phyloP scores from a whole-genome alignment of 2,888 invertebrate species.

The Luffia ferchaultella region DNA sequence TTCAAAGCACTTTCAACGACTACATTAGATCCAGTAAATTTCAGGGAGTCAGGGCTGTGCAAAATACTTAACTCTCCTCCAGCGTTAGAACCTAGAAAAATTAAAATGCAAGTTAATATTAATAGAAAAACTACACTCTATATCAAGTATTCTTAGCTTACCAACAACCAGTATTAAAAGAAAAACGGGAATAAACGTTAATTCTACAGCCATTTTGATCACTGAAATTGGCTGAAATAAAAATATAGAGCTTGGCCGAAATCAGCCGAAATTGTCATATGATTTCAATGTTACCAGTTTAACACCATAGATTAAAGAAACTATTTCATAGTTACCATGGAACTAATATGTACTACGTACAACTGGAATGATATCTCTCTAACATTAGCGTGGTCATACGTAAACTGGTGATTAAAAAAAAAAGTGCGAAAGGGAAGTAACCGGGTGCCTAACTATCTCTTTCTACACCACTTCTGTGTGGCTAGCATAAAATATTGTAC shows the following conservation, averaged over 20 bases:
- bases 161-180: slow-evolving; percentile 42
- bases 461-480: no score
- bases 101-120: background rate
- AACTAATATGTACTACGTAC: no score
- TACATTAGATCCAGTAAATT: slow-evolving; percentile 71
- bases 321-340: no score
- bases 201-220: slow-evolving; percentile 47
- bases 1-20: slow-evolving; percentile 70
- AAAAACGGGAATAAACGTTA: slow-evolving; percentile 43
- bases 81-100: slow-evolving; percentile 53
- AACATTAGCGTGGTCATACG: no score
- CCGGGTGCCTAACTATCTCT: no score
- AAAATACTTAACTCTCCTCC: slow-evolving; percentile 74
- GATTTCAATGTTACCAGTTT: slow-evolving; percentile 45
- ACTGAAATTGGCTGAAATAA: slow-evolving; percentile 20
- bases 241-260: background rate
- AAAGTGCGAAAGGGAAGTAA: no score
- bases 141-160: slow-evolving; percentile 23
- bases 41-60: slow-evolving; percentile 72
- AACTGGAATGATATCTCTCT: no score
- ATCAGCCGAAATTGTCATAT: slow-evolving; percentile 39
- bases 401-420: no score
- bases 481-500: no score
- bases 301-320: no score
- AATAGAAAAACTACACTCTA: background rate